A percentile compares a stretch with the other conserved stretches of the same genome.
These are phyloP conservation scores for Enhydra lutris DNA, from an alignment of 2,113 vertebrate species.

Conservation along the genomic window DNA sequence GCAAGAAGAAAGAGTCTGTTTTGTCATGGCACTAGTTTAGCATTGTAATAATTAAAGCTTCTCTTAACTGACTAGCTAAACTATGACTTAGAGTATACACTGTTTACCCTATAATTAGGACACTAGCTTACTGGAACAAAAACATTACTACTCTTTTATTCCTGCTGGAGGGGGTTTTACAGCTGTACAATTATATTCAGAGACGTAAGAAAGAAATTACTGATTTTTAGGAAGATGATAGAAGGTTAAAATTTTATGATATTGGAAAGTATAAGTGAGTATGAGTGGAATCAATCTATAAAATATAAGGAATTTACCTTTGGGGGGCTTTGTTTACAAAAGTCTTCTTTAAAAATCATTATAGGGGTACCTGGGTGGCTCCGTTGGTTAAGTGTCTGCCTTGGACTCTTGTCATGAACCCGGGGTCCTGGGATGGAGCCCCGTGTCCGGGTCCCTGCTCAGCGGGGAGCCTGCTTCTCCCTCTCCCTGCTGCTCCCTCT, in stretches of 20 bases:
- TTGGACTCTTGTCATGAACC: no score
- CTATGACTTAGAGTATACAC: constrained; percentile 80
- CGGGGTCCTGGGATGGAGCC: no score
- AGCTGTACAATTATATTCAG: constrained; percentile 71
- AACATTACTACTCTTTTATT: constrained; percentile 63
- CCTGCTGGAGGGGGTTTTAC: constrained; percentile 57
- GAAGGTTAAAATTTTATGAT: not conserved
- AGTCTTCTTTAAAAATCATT: not conserved
- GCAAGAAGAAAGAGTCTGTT: constrained; percentile 61
- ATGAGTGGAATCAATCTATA: not conserved
- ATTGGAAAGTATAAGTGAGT: not conserved
- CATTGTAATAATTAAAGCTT: constrained; percentile 90
- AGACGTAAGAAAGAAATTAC: not conserved
- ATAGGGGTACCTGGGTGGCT: no score
- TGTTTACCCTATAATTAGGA: constrained; percentile 86
- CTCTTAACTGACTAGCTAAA: constrained; percentile 85
- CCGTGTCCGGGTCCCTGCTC: no score
- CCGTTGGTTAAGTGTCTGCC: no score
- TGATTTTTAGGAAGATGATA: not conserved
- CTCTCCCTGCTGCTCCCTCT: no score
- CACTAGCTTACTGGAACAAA: constrained; percentile 81
- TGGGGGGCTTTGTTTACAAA: not conserved
- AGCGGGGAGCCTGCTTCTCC: no score
- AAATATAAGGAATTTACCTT: not conserved
- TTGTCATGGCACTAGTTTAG: constrained; percentile 86